Evolutionary conservation across 2,797 vertebrate genomes (phyloP), one percentile per base, ranked within the genome.

Genomic region (Nyctibius grandis): DNA sequence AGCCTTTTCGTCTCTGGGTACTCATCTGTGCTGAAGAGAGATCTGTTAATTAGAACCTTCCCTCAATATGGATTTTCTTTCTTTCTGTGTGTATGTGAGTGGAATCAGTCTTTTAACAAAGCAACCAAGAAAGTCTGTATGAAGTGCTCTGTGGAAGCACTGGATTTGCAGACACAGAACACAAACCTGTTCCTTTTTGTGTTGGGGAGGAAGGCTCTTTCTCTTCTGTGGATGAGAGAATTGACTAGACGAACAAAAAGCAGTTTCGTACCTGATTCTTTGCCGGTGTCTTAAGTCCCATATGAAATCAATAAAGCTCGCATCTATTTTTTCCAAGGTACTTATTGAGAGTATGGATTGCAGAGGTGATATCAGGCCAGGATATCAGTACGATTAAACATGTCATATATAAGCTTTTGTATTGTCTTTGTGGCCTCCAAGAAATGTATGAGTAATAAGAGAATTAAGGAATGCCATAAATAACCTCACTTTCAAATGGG

Each of bases 41-140:
- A 92, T 96, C 93, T 94, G 88, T 94, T 97, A 96, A 96, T 97
- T 96, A 96, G 56, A 93, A 73, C 54, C 11, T 92, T 94, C 63
- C 87, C 60, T 91, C 82, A 60, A 34, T 75, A 94, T 67, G 76
- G 88, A 89, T 92, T 94, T 95, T 91, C 85, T 91, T 95, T 93
- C 80, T 85, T 60, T 84, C 51, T 67, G 10, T 88, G 56, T 54
- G 65, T 88, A 45, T 91, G 87, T 70, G 88, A 92, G 63, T 21
- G 42, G 50, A 96, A 96, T 91, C 29, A 38, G 34, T 42, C 44
- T 73, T 91, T 61, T 59, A 94, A 88, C 68, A 93, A 67, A 91
- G 65, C 53, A 73, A 33, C 57, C 34, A 31, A 69, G 67, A 25
- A 50, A 77, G 78, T 63, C 29, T 14, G 7, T 60, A 54, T 63